phyloP scores from a whole-genome alignment of 2,797 vertebrate species.

The Lophotriccus pileatus region DNA sequence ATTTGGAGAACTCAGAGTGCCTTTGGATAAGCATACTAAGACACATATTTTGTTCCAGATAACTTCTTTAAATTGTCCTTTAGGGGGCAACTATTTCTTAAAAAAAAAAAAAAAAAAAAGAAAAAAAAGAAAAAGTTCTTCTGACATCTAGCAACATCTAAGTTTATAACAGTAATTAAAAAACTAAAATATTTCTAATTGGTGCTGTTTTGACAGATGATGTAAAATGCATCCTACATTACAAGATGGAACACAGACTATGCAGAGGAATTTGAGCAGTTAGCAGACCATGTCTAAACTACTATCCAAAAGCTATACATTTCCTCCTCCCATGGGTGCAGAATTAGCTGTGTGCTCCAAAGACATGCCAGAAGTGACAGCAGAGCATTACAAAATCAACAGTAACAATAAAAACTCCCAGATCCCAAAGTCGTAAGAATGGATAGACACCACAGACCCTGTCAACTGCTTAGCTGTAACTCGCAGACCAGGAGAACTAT shows the following conservation, averaged over 20 bases:
- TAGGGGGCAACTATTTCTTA: neutral
- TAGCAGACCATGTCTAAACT: neutral
- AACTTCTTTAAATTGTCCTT: neutral
- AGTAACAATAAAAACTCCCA: neutral
- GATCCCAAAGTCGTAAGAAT: rapidly evolving
- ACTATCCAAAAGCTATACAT: neutral
- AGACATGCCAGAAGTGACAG: neutral
- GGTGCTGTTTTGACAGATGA: neutral
- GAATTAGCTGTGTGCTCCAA: neutral
- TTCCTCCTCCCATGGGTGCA: neutral
- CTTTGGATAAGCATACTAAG: neutral
- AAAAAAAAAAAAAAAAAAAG: neutral
- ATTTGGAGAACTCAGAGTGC: neutral
- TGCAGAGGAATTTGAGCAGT: neutral
- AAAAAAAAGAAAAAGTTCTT: neutral
- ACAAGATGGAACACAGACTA: neutral
- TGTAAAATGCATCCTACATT: neutral
- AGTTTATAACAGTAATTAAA: neutral
- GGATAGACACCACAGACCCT: rapidly evolving
- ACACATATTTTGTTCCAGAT: neutral
- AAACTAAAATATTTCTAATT: neutral
- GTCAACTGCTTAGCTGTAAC: neutral
- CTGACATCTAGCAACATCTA: neutral
- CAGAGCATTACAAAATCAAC: neutral
- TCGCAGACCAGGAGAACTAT: neutral